phyloP scores from a whole-genome alignment of 1,140 invertebrate species.

The Choristoneura fumiferana region DNA sequence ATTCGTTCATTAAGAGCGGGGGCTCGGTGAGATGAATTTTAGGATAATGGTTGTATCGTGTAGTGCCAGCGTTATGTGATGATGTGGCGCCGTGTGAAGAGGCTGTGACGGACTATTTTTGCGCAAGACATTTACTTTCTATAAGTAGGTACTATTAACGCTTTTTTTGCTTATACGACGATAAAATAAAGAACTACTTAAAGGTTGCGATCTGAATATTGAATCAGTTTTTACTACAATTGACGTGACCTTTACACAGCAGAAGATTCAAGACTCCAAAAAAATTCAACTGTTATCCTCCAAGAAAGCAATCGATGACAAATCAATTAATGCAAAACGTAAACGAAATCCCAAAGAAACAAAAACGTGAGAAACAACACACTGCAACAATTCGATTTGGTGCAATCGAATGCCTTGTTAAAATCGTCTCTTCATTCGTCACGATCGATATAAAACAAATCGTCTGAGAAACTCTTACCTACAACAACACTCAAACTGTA shows the following conservation, averaged over 20 bases:
- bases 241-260: neutral
- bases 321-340: slow-evolving; percentile 53
- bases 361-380: slow-evolving; percentile 70
- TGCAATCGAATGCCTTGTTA: slow-evolving; percentile 58
- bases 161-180: too few relatives aligned
- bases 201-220: too few relatives aligned
- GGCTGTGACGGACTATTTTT: slow-evolving; percentile 8
- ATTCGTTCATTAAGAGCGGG: slow-evolving; percentile 74
- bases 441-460: slow-evolving; percentile 68
- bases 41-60: slow-evolving; percentile 65
- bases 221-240: neutral
- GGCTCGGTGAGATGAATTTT: slow-evolving; percentile 69
- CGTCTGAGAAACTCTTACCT: slow-evolving; percentile 46
- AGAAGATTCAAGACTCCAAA: neutral
- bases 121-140: neutral
- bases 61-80: slow-evolving; percentile 32
- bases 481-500: slow-evolving; percentile 29
- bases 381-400: slow-evolving; percentile 55
- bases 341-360: slow-evolving; percentile 61
- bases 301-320: slow-evolving; percentile 48
- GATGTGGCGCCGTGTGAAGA: slow-evolving; percentile 2
- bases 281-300: slow-evolving; percentile 1
- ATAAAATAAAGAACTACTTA: too few relatives aligned
- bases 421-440: slow-evolving; percentile 57
- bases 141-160: neutral